Evolutionary conservation across 2,797 vertebrate genomes (phyloP).

Genomic region (Falco berigora): DNA sequence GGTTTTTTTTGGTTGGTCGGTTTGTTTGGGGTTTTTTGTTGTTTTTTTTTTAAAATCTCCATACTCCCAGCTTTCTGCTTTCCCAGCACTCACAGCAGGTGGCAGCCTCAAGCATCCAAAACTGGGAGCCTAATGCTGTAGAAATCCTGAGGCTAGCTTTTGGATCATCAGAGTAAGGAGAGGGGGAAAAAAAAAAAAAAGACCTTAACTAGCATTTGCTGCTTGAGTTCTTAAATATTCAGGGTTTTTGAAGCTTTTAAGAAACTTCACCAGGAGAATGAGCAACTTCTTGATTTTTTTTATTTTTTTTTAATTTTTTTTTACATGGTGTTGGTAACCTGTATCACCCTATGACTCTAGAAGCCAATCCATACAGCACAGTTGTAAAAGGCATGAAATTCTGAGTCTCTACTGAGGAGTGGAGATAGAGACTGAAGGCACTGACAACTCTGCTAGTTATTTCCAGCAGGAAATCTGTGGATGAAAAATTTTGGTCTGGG

Average conservation of each 20-base stretch:
- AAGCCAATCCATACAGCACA: fast-evolving
- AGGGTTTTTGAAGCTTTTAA: background rate
- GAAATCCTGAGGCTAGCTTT: background rate
- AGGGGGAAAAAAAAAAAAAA: too few species aligned
- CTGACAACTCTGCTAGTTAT: background rate
- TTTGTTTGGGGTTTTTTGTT: too few species aligned
- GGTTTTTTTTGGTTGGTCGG: background rate
- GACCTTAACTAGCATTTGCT: background rate
- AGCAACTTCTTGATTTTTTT: background rate
- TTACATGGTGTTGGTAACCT: background rate
- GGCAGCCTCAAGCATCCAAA: background rate
- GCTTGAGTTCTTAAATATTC: background rate
- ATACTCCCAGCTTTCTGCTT: background rate
- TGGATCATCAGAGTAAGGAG: too few species aligned
- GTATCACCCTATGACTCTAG: background rate
- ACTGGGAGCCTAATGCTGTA: background rate
- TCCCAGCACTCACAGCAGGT: background rate
- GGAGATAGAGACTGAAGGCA: background rate
- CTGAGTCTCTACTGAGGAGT: background rate
- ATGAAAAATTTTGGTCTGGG: background rate
- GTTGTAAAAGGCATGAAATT: background rate
- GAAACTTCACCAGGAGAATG: background rate
- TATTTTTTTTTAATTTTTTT: too few species aligned
- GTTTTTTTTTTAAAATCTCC: background rate
- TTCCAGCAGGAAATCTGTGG: background rate